A percentile compares a stretch with the other conserved stretches of the same genome.
These are phyloP conservation scores for Brotula barbata DNA, from an alignment of 2,797 vertebrate species.

Conservation along the genomic window DNA sequence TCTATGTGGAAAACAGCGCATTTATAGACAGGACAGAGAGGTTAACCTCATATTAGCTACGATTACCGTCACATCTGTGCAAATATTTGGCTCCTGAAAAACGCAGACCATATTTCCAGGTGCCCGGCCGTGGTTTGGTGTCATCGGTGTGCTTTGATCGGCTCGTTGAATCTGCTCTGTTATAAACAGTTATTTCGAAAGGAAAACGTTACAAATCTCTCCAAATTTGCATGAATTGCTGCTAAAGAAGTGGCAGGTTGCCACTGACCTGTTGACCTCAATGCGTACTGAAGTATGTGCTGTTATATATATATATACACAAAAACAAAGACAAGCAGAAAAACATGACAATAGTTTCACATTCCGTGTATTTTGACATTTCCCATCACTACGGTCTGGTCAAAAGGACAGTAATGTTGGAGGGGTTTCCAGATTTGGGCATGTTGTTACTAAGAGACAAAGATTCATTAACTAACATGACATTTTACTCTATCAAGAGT, in stretches of 20 bases:
- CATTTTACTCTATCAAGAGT: conserved; percentile 44
- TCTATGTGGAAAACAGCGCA: conserved; percentile 45
- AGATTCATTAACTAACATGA: conserved; percentile 39
- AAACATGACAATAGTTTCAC: conserved; percentile 19
- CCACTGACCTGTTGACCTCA: conserved; percentile 70
- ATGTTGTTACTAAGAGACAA: conserved; percentile 36
- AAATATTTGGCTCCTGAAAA: conserved; percentile 28
- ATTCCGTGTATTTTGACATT: conserved; percentile 28
- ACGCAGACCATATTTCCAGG: conserved; percentile 2
- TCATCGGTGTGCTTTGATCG: conserved; percentile 49
- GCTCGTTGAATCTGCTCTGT: conserved; percentile 26
- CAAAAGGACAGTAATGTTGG: conserved; percentile 29
- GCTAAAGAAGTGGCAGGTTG: conserved; percentile 66
- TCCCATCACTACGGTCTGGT: conserved; percentile 10
- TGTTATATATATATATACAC: conserved; percentile 32
- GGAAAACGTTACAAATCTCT: conserved; percentile 15
- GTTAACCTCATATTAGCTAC: conserved; percentile 48
- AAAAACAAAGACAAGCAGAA: conserved; percentile 10
- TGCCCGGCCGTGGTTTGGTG: conserved; percentile 25
- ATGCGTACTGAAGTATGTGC: conserved; percentile 42
- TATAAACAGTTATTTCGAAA: conserved; percentile 19
- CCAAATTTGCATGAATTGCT: conserved; percentile 61
- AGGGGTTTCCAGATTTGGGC: conserved; percentile 36
- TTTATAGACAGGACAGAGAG: conserved; percentile 41
- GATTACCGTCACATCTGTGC: conserved; percentile 45